Conservation (phyloP, 2,113 vertebrate genomes). For the Lanius collurio region DNA sequence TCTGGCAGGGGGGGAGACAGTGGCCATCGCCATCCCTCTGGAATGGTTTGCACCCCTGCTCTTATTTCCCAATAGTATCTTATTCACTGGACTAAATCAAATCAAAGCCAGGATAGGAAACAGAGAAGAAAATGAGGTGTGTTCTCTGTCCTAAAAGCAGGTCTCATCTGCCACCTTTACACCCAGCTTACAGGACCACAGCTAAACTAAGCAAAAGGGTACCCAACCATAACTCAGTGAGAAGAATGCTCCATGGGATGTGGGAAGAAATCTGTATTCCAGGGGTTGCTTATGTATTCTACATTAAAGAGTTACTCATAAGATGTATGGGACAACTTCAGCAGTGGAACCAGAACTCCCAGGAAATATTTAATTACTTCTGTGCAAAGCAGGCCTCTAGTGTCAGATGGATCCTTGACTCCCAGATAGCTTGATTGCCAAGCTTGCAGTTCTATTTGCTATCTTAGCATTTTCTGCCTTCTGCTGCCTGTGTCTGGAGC, state of each 20-base stretch:
- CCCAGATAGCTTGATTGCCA: not conserved
- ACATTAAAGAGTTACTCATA: not conserved
- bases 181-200: not conserved
- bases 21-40: not conserved
- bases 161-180: not conserved
- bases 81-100: not conserved
- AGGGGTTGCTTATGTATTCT: not conserved
- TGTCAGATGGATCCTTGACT: not conserved
- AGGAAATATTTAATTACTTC: not conserved
- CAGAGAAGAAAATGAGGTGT: not conserved
- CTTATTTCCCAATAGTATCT: not conserved
- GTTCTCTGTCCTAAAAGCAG: not conserved
- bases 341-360: not conserved
- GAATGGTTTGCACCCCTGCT: not conserved
- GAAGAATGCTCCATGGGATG: not conserved
- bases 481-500: not conserved
- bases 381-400: not conserved
- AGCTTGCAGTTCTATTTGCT: not conserved
- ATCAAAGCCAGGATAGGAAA: not conserved
- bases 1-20: not conserved
- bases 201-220: not conserved
- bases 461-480: not conserved
- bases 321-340: not conserved
- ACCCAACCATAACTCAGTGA: not conserved
- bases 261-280: not conserved